Conservation (phyloP, 2,113 vertebrate species). For the Oryzias woworae region DNA sequence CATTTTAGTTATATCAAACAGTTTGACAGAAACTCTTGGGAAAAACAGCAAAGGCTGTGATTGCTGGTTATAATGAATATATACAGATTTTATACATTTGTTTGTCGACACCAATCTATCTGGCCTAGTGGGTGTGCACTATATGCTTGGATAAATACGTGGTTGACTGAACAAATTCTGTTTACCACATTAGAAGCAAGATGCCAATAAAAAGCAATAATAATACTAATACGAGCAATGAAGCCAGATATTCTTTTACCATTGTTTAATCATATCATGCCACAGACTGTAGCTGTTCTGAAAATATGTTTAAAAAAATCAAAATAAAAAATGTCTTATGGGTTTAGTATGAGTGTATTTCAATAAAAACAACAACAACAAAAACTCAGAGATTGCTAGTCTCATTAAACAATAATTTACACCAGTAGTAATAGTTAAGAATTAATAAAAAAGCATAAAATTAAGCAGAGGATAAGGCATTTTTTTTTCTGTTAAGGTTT, state of each 20-base stretch:
- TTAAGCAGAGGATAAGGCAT: slow-evolving; percentile 16
- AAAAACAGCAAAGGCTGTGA: slow-evolving; percentile 18
- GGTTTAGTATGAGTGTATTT: too few relatives aligned
- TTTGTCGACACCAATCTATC: not conserved
- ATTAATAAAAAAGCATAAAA: not conserved
- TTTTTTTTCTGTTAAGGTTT: slow-evolving; percentile 14
- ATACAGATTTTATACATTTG: not conserved
- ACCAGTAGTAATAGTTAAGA: not conserved
- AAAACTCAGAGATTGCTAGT: too few relatives aligned
- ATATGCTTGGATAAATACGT: too few relatives aligned
- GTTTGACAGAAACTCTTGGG: slow-evolving; percentile 61
- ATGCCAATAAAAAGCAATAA: not conserved
- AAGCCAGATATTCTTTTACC: not conserved
- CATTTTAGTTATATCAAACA: slow-evolving; percentile 60
- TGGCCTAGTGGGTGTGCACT: not conserved
- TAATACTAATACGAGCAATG: not conserved
- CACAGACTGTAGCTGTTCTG: not conserved
- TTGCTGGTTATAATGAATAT: slow-evolving; percentile 12
- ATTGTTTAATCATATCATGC: not conserved
- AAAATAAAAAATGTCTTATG: too few relatives aligned
- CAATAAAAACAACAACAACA: too few relatives aligned
- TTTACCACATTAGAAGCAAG: not conserved
- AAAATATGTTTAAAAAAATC: not conserved
- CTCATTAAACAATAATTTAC: too few relatives aligned
- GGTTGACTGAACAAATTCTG: not conserved